These are phyloP conservation scores for Acipenser oxyrinchus DNA, from an alignment of 2,797 vertebrate genomes.

Conservation along the genomic window DNA sequence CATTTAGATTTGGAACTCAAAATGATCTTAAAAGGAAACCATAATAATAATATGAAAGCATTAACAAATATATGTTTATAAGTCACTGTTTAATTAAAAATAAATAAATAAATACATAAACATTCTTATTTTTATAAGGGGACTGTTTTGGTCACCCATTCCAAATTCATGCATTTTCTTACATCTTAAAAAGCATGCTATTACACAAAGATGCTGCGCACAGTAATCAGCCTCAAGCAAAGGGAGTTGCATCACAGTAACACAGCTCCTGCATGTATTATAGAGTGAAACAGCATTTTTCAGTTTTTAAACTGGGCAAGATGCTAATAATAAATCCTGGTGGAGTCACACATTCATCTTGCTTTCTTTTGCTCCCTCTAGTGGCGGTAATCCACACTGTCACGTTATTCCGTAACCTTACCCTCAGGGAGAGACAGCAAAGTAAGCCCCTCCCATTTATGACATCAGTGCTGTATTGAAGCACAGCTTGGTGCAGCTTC, in stretches of 20 bases:
- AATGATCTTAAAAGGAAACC: too few species aligned
- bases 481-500: slow-evolving; percentile 77
- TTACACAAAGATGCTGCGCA: too few species aligned
- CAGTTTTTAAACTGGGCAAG: slow-evolving; percentile 23
- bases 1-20: too few species aligned
- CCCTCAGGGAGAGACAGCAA: slow-evolving; percentile 35
- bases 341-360: slow-evolving; percentile 36
- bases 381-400: slow-evolving; percentile 48
- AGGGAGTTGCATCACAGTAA: slow-evolving; percentile 16
- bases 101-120: too few species aligned
- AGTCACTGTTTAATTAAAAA: too few species aligned
- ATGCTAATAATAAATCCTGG: slow-evolving; percentile 31
- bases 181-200: too few species aligned
- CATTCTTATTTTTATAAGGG: too few species aligned
- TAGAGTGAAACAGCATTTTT: slow-evolving; percentile 24
- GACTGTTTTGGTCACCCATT: too few species aligned
- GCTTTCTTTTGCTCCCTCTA: slow-evolving; percentile 79
- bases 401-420: slow-evolving; percentile 46
- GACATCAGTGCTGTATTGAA: slow-evolving; percentile 80
- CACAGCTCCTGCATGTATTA: slow-evolving; percentile 15
- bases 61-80: too few species aligned
- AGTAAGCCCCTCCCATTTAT: slow-evolving; percentile 66
- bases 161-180: too few species aligned
- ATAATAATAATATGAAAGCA: too few species aligned
- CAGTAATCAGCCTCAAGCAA: slow-evolving; percentile 1